A percentile compares a stretch with the other conserved stretches of the same genome.
Conservation (phyloP, 2,113 vertebrate species). For the Embiotoca jacksoni region DNA sequence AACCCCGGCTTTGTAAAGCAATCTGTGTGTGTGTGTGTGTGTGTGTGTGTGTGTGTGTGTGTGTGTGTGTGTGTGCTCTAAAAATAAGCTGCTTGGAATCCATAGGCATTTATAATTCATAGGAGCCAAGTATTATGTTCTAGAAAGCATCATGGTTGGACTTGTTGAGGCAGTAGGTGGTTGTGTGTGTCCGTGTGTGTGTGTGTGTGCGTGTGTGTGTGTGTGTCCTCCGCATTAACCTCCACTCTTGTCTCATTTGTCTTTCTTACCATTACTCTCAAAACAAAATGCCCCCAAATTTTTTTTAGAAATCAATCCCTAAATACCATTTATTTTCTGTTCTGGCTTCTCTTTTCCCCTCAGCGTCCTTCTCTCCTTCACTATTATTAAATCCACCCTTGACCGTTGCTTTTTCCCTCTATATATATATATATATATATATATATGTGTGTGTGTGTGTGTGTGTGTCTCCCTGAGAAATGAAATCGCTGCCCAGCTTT, state of each 20-base stretch:
- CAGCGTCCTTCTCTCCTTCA: background rate
- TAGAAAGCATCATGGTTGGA: conserved; percentile 51
- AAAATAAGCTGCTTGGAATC: conserved; percentile 69
- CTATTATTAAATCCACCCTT: conserved; percentile 12
- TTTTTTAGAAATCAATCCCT: background rate
- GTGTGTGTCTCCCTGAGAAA: conserved; percentile 23
- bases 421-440: too few species aligned
- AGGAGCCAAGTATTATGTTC: conserved; percentile 71
- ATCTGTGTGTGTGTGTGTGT: conserved; percentile 27
- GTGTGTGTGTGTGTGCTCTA: conserved; percentile 32
- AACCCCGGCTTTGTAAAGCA: conserved; percentile 44
- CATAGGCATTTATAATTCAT: conserved; percentile 74
- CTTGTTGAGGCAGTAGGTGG: conserved; percentile 24
- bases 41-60: background rate
- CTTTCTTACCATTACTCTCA: conserved; percentile 18
- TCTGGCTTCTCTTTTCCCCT: background rate
- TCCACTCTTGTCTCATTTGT: too few species aligned
- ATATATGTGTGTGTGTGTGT: background rate
- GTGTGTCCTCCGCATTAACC: too few species aligned
- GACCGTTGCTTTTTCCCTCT: too few species aligned
- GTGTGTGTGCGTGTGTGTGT: too few species aligned
- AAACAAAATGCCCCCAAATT: too few species aligned
- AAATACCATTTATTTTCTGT: conserved; percentile 23
- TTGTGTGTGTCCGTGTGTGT: background rate
- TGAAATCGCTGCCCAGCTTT: conserved; percentile 23